Percentiles rank a stretch among this genome's conserved stretches.
Evolutionary conservation across 2,888 invertebrate genomes (phyloP).

Genomic region (Auanema sp.): DNA sequence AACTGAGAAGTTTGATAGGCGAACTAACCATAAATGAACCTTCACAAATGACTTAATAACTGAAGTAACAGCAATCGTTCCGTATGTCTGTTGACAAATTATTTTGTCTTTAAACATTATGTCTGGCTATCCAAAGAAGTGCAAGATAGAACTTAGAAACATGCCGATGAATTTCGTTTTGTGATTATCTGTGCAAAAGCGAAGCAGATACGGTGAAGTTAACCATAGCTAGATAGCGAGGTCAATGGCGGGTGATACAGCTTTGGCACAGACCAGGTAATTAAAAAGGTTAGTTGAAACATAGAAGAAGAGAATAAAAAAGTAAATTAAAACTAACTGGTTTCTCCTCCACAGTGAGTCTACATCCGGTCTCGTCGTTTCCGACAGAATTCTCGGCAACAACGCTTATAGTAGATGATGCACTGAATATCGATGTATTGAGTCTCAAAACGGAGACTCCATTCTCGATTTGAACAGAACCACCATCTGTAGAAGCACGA

Average conservation of each 20-base stretch:
- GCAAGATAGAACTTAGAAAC: no score
- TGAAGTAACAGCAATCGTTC: no score
- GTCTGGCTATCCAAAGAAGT: no score
- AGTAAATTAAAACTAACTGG: not conserved
- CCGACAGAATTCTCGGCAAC: slow-evolving; percentile 56
- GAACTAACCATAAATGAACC: no score
- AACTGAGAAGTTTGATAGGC: no score
- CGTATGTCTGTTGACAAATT: no score
- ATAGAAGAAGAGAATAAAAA: no score
- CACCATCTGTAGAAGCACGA: slow-evolving; percentile 52
- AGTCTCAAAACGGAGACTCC: slow-evolving; percentile 50
- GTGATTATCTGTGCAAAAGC: not conserved
- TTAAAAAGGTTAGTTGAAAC: no score
- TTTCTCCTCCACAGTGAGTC: slow-evolving; percentile 42
- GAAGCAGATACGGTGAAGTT: no score
- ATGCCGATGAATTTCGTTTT: no score
- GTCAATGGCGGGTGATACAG: not conserved
- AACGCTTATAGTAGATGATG: slow-evolving; percentile 36
- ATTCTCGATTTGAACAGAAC: slow-evolving; percentile 38
- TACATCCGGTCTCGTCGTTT: slow-evolving; percentile 53
- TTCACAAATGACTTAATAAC: no score
- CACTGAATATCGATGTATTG: slow-evolving; percentile 38
- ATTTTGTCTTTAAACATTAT: no score
- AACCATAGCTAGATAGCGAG: not conserved
- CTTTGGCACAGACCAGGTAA: not conserved